Percentiles rank a stretch among this genome's conserved stretches.
These are phyloP conservation scores for Meghimatium bilineatum DNA, from an alignment of 2,888 invertebrate species.

Conservation along the genomic window DNA sequence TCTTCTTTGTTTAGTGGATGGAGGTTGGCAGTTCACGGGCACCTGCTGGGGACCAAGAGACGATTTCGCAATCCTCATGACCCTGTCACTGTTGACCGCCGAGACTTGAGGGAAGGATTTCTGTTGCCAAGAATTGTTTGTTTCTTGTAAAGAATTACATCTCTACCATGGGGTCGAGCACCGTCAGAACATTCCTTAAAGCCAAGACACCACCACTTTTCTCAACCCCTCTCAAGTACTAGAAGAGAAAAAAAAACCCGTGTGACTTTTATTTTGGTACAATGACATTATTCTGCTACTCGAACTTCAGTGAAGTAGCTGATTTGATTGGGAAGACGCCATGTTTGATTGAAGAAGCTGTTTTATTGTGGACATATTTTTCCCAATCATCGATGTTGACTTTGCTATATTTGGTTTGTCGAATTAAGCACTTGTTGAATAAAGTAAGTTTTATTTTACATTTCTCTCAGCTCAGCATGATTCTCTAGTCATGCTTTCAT, in stretches of 20 bases:
- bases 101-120: conserved; percentile 12
- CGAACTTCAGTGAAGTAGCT: not conserved
- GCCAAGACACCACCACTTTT: too few species aligned
- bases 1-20: conserved; percentile 27
- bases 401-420: not conserved
- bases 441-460: not conserved
- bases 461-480: not conserved
- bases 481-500: too few species aligned
- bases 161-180: not conserved
- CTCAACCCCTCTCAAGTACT: too few species aligned
- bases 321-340: not conserved
- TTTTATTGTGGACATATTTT: not conserved
- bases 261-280: not conserved
- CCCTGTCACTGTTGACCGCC: conserved; percentile 36
- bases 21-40: not conserved
- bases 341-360: not conserved
- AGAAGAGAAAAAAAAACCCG: too few species aligned
- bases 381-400: not conserved
- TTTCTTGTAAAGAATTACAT: conserved; percentile 7
- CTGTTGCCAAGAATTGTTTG: conserved; percentile 26
- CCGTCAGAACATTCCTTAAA: too few species aligned
- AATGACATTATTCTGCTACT: not conserved
- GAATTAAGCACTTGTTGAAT: not conserved
- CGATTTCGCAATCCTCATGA: not conserved
- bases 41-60: conserved; percentile 17